Evolutionary conservation across 2,888 invertebrate species (phyloP).

Genomic region (Gastracanthus pulcherrimus): DNA sequence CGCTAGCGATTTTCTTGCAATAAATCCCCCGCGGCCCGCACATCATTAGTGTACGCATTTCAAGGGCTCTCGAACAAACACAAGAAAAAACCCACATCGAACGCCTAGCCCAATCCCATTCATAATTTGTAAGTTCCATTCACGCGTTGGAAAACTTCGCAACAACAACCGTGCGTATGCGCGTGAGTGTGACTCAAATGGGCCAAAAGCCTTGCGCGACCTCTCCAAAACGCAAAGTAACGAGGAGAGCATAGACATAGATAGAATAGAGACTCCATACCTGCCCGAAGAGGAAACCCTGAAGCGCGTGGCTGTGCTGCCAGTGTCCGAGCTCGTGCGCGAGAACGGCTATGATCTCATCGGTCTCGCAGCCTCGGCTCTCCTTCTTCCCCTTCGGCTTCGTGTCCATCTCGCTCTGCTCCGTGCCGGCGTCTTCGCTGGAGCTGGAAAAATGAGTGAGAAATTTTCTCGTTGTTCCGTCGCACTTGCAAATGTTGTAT

Average conservation of each 20-base stretch:
- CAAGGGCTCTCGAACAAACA: too few relatives aligned
- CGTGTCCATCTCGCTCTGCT: conserved; percentile 17
- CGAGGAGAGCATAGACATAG: neutral
- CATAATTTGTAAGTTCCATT: neutral
- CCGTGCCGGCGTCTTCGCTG: neutral
- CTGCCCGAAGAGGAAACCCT: conserved; percentile 68
- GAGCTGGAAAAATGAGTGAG: conserved; percentile 16
- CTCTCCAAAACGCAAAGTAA: neutral
- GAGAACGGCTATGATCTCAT: conserved; percentile 96
- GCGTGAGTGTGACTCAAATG: neutral
- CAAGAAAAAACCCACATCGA: too few relatives aligned
- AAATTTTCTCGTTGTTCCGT: neutral
- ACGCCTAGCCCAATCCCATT: too few relatives aligned
- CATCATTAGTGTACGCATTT: too few relatives aligned
- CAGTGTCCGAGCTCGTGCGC: conserved; percentile 99
- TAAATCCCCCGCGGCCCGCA: too few relatives aligned
- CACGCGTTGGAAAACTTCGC: neutral
- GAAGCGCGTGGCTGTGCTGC: conserved; percentile 89
- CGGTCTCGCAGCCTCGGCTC: conserved; percentile 87
- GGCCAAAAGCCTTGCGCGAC: neutral
- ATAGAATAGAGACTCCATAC: conserved; percentile 62
- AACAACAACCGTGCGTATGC: too few relatives aligned
- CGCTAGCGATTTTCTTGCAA: neutral
- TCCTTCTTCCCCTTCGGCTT: conserved; percentile 69
- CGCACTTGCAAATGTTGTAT: neutral